phyloP scores from a whole-genome alignment of 2,888 invertebrate species.

The Axea sp. region DNA sequence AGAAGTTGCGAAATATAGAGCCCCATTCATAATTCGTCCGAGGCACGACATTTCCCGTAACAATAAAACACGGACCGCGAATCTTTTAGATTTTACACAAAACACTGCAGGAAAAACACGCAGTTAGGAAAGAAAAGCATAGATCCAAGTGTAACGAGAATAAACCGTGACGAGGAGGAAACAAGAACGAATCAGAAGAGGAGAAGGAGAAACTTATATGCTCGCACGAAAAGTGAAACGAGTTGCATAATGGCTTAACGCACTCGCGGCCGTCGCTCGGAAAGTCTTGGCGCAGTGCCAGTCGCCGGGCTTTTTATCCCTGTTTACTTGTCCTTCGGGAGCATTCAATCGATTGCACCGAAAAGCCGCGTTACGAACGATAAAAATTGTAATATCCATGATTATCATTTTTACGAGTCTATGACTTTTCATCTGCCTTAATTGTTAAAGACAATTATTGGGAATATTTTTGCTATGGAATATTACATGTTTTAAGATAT shows the following conservation, averaged over 20 bases:
- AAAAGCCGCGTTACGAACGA: slow-evolving; percentile 39
- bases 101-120: slow-evolving; percentile 19
- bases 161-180: slow-evolving; percentile 57
- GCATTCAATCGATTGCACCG: slow-evolving; percentile 49
- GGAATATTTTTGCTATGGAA: too few species aligned
- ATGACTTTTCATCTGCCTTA: slow-evolving; percentile 14
- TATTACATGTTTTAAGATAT: too few species aligned
- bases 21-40: slow-evolving; percentile 40
- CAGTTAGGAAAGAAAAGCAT: slow-evolving; percentile 37
- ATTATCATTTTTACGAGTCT: slow-evolving; percentile 37
- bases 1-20: neutral
- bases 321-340: slow-evolving; percentile 40
- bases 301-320: slow-evolving; percentile 54
- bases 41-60: slow-evolving; percentile 42
- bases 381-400: slow-evolving; percentile 43
- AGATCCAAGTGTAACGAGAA: slow-evolving; percentile 50
- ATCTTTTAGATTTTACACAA: slow-evolving; percentile 42
- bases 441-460: too few species aligned
- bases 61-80: slow-evolving; percentile 39
- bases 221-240: slow-evolving; percentile 63
- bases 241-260: slow-evolving; percentile 69
- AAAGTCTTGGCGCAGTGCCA: slow-evolving; percentile 63
- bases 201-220: slow-evolving; percentile 52
- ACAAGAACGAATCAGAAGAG: slow-evolving; percentile 38
- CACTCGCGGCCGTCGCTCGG: slow-evolving; percentile 64